Conservation (phyloP, 2,113 vertebrate genomes). For the Mus spicilegus region DNA sequence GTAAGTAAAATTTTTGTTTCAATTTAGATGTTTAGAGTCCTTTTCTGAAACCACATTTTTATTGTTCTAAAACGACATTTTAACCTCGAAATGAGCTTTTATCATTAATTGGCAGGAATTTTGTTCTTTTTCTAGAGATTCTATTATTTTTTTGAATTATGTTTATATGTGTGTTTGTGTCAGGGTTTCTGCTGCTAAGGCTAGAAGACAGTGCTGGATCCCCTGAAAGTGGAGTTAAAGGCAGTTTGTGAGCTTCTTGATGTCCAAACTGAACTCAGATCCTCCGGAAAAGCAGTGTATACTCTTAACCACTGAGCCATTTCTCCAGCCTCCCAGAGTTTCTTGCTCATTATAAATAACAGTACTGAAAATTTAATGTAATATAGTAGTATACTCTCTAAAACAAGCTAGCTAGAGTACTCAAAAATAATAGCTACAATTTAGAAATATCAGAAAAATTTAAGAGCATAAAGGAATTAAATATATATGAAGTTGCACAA, state of each 20-base stretch:
- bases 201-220: background rate
- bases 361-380: background rate
- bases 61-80: constrained; percentile 47
- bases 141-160: background rate
- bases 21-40: background rate
- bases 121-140: background rate
- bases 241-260: background rate
- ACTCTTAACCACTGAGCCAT: background rate
- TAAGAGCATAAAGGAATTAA: background rate
- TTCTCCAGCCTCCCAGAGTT: background rate
- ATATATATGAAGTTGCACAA: constrained; percentile 15
- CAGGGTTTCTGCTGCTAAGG: background rate
- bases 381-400: background rate
- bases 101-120: background rate
- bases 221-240: background rate
- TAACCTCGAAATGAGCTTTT: constrained; percentile 4
- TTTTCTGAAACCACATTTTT: constrained; percentile 37
- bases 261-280: background rate
- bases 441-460: constrained; percentile 33
- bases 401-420: constrained; percentile 10
- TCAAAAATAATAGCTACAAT: constrained; percentile 35
- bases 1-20: constrained; percentile 44
- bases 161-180: too few relatives aligned
- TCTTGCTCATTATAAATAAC: background rate
- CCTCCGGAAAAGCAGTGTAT: background rate